Conservation (phyloP, 1,140 invertebrate species). For the Apocrypta bakeri region DNA sequence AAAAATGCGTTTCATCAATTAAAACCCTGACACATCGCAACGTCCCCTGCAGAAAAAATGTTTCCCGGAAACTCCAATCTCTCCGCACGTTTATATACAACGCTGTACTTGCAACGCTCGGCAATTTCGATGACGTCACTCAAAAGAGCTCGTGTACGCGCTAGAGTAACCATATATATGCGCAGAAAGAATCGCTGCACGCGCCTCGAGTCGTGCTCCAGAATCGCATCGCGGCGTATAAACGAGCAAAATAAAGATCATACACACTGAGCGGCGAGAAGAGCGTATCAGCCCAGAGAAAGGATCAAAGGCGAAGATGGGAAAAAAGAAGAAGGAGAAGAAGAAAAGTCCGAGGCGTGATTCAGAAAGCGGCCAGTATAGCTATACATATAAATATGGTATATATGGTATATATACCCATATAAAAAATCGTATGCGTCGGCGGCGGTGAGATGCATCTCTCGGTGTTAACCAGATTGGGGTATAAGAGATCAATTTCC, state of each 20-base stretch:
- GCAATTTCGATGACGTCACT: conserved; percentile 38
- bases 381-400: no score
- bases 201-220: conserved; percentile 24
- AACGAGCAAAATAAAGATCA: neutral
- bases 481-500: conserved; percentile 40
- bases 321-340: neutral
- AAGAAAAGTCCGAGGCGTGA: conserved; percentile 9
- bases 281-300: neutral
- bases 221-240: conserved; percentile 9
- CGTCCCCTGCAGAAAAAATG: no score
- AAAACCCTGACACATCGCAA: no score
- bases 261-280: neutral
- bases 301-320: neutral
- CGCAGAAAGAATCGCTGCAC: neutral
- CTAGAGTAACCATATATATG: neutral
- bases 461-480: conserved; percentile 32
- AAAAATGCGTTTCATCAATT: no score
- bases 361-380: no score
- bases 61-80: neutral
- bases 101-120: neutral
- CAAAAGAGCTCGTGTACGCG: neutral
- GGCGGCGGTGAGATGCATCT: neutral
- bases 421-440: conserved; percentile 7
- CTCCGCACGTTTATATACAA: no score
- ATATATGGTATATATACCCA: no score